Evolutionary conservation across 2,888 invertebrate species (phyloP).

Genomic region (Ennomos quercinarius): DNA sequence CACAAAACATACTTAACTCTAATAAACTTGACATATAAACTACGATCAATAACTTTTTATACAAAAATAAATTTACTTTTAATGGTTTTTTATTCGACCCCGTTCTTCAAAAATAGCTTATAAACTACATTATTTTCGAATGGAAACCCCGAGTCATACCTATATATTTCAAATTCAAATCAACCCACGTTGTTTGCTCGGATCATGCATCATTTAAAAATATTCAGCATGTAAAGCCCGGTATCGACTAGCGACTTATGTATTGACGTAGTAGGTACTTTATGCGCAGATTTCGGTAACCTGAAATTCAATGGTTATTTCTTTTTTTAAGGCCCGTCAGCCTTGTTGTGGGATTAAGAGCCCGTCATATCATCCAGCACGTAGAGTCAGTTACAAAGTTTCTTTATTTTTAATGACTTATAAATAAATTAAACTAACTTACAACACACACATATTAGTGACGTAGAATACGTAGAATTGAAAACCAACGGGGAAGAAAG

Average conservation of each 20-base stretch:
- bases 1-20: too few species aligned
- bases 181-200: constrained; percentile 34
- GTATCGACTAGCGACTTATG: constrained; percentile 45
- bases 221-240: constrained; percentile 49
- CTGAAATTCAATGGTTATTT: constrained; percentile 62
- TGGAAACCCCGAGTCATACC: not conserved
- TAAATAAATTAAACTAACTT: too few species aligned
- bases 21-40: too few species aligned
- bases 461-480: too few species aligned
- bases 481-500: too few species aligned
- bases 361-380: constrained; percentile 50
- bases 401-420: too few species aligned
- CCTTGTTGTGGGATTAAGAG: constrained; percentile 62
- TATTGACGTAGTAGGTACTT: constrained; percentile 57
- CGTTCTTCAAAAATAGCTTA: not conserved
- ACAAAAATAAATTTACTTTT: too few species aligned
- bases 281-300: constrained; percentile 69
- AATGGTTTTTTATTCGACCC: too few species aligned
- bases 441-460: too few species aligned
- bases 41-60: too few species aligned
- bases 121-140: constrained; percentile 3
- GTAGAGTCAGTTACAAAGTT: constrained; percentile 7
- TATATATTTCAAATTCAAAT: constrained; percentile 32
- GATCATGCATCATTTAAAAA: constrained; percentile 54
- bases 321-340: constrained; percentile 61